A percentile compares a stretch with the other conserved stretches of the same genome.
Evolutionary conservation across 2,888 invertebrate genomes (phyloP).

Genomic region (Thelaira solivaga): DNA sequence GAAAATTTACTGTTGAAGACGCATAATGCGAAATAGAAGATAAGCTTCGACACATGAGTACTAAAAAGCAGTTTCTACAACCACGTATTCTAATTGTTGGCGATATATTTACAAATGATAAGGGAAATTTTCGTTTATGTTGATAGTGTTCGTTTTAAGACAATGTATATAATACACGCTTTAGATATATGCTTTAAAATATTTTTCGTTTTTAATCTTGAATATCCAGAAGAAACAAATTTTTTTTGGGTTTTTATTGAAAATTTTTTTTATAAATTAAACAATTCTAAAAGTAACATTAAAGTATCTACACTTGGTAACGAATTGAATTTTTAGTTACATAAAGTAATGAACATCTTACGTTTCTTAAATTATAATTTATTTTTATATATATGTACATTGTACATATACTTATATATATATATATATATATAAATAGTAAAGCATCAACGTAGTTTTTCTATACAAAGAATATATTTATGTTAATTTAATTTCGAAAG

Average conservation of each 20-base stretch:
- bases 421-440: too few species aligned
- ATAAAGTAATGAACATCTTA: too few species aligned
- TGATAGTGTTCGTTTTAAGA: slow-evolving; percentile 7
- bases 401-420: too few species aligned
- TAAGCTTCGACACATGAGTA: background rate
- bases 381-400: too few species aligned
- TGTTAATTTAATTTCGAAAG: too few species aligned
- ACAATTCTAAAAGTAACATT: slow-evolving; percentile 2
- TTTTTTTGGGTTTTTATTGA: too few species aligned
- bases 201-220: too few species aligned
- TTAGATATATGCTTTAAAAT: too few species aligned
- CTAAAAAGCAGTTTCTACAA: slow-evolving; percentile 1
- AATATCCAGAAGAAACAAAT: background rate
- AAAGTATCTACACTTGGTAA: slow-evolving; percentile 18
- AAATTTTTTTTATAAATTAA: slow-evolving; percentile 11
- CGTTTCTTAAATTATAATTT: too few species aligned
- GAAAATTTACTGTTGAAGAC: slow-evolving; percentile 2
- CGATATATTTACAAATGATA: slow-evolving; percentile 8
- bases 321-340: background rate
- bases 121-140: slow-evolving; percentile 19
- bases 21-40: background rate
- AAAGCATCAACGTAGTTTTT: too few species aligned
- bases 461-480: too few species aligned
- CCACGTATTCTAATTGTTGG: background rate
- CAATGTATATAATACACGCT: background rate